Conservation (phyloP, 1,140 invertebrate genomes). For the Heliconius hermathena region DNA sequence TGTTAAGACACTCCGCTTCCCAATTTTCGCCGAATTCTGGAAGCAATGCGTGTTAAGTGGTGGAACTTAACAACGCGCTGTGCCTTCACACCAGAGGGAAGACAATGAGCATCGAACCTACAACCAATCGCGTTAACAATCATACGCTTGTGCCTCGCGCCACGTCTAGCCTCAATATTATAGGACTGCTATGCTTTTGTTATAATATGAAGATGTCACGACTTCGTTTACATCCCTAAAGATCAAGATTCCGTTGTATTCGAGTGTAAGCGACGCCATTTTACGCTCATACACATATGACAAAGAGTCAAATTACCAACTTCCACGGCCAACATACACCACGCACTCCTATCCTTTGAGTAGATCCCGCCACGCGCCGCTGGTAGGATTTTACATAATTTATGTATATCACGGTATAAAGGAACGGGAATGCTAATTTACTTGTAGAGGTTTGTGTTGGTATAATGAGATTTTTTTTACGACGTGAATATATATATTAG, state of each 20-base stretch:
- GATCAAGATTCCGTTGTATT: background rate
- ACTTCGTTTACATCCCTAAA: background rate
- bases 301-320: conserved; percentile 23
- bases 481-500: background rate
- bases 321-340: conserved; percentile 13
- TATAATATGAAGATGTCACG: background rate
- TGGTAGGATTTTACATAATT: conserved; percentile 5
- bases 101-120: no score
- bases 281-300: conserved; percentile 11
- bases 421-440: background rate
- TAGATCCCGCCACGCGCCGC: background rate
- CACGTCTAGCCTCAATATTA: no score
- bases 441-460: conserved; percentile 3
- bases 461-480: conserved; percentile 5
- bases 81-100: no score
- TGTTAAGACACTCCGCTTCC: background rate
- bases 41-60: no score
- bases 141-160: no score
- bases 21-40: background rate
- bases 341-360: conserved; percentile 29
- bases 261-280: background rate
- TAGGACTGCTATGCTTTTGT: no score
- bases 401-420: conserved; percentile 4
- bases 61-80: no score
- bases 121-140: no score